Evolutionary conservation across 2,888 invertebrate genomes (phyloP).

Genomic region (Chaetogeoica ovagalla): DNA sequence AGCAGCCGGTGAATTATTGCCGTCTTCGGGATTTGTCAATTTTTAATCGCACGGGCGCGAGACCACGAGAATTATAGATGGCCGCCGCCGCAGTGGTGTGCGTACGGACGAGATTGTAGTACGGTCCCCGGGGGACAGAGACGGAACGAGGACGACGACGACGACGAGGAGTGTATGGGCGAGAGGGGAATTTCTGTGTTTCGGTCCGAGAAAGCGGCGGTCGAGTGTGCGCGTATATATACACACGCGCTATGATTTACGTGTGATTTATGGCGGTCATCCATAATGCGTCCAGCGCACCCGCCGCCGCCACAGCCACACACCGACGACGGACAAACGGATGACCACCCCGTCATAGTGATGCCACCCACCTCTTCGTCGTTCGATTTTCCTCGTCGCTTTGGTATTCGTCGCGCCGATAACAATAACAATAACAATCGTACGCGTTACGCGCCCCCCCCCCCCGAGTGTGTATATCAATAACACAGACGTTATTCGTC

Average conservation of each 20-base stretch:
- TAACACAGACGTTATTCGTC: too few relatives aligned
- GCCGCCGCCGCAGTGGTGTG: neutral
- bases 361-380: constrained; percentile 20
- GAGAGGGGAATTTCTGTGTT: neutral
- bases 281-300: constrained; percentile 54
- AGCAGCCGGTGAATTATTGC: constrained; percentile 38
- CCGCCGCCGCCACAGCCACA: neutral
- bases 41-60: constrained; percentile 36
- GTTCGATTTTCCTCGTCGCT: neutral
- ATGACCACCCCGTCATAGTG: constrained; percentile 47
- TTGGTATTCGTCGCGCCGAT: too few relatives aligned
- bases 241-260: constrained; percentile 29
- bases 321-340: constrained; percentile 36
- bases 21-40: constrained; percentile 53
- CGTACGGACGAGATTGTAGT: constrained; percentile 46
- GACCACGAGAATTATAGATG: constrained; percentile 1
- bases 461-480: too few relatives aligned
- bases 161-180: constrained; percentile 20
- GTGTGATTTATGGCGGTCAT: constrained; percentile 55
- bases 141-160: constrained; percentile 1
- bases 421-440: too few relatives aligned
- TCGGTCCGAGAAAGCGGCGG: constrained; percentile 27
- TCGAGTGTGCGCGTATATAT: neutral
- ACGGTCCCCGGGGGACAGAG: constrained; percentile 53
- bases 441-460: too few relatives aligned